These are phyloP conservation scores for Syndactyla subalaris DNA, from an alignment of 2,797 vertebrate genomes.

Conservation along the genomic window DNA sequence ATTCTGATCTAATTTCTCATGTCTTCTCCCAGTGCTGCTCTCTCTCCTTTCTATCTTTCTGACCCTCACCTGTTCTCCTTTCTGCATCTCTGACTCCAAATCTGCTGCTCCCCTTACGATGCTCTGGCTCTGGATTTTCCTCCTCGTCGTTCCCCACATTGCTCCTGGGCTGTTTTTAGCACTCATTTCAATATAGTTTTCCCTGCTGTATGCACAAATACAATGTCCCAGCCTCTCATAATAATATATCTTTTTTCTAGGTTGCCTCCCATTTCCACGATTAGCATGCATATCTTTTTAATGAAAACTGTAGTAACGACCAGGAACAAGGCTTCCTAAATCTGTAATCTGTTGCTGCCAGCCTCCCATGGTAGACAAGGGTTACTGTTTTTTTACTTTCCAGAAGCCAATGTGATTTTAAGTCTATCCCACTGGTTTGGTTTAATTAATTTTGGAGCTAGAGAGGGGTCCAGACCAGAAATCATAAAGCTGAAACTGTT, in stretches of 20 bases:
- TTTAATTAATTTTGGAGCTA: slow-evolving; percentile 53
- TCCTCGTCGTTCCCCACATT: not conserved
- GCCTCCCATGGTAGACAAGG: slow-evolving; percentile 15
- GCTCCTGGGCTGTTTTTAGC: slow-evolving; percentile 2
- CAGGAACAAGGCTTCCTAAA: slow-evolving; percentile 15
- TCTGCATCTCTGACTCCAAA: slow-evolving; percentile 55
- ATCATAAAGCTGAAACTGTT: not conserved
- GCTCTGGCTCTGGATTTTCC: not conserved
- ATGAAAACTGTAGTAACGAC: slow-evolving; percentile 40
- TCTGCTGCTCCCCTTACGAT: slow-evolving; percentile 15
- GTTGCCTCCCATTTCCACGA: slow-evolving; percentile 58
- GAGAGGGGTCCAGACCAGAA: slow-evolving; percentile 38
- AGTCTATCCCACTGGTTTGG: slow-evolving; percentile 17
- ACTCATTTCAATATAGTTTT: slow-evolving; percentile 34
- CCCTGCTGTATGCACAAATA: slow-evolving; percentile 44
- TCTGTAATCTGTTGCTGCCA: slow-evolving; percentile 30
- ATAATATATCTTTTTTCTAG: slow-evolving; percentile 40
- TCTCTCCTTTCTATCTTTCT: slow-evolving; percentile 76
- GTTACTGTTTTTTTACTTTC: not conserved
- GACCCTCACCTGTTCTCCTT: slow-evolving; percentile 73
- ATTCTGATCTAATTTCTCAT: slow-evolving; percentile 81
- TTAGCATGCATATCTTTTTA: slow-evolving; percentile 33
- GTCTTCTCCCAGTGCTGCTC: slow-evolving; percentile 77
- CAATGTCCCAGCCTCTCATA: slow-evolving; percentile 48
- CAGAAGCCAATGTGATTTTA: slow-evolving; percentile 22